phyloP scores from a whole-genome alignment of 1,140 invertebrate species.

The Caerostris darwini region DNA sequence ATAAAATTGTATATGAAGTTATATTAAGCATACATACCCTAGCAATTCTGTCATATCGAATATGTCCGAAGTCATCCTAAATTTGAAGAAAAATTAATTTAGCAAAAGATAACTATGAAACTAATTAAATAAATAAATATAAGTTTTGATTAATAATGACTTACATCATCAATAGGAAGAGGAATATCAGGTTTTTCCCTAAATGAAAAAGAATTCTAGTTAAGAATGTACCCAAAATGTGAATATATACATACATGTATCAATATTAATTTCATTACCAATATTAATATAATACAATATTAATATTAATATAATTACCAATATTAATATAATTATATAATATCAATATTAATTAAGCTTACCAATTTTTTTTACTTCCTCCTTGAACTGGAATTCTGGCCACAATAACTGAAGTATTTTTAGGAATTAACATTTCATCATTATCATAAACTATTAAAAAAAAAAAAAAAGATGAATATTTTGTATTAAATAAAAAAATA shows the following conservation, averaged over 20 bases:
- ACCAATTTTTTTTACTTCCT: constrained; percentile 80
- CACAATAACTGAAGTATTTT: constrained; percentile 98
- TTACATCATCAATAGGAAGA: constrained; percentile 73
- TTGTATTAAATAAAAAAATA: no score
- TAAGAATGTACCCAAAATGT: not conserved
- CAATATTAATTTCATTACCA: no score
- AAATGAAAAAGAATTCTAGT: not conserved
- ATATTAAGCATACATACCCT: constrained; percentile 24
- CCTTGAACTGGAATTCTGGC: constrained; percentile 91
- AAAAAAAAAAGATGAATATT: constrained; percentile 79
- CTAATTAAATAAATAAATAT: not conserved
- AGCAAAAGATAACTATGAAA: not conserved
- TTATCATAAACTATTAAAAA: constrained; percentile 92
- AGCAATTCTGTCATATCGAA: constrained; percentile 72
- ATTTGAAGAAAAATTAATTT: not conserved
- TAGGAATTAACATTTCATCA: constrained; percentile 94
- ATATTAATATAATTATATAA: no score
- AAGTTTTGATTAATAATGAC: constrained; percentile 3
- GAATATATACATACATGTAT: not conserved
- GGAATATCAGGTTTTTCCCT: constrained; percentile 73
- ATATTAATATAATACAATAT: no score
- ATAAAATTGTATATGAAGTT: no score
- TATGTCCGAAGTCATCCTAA: constrained; percentile 69
- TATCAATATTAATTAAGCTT: constrained; percentile 84
- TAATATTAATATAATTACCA: no score